These are phyloP conservation scores for Discoglossus pictus DNA, from an alignment of 2,797 vertebrate genomes.

Conservation along the genomic window DNA sequence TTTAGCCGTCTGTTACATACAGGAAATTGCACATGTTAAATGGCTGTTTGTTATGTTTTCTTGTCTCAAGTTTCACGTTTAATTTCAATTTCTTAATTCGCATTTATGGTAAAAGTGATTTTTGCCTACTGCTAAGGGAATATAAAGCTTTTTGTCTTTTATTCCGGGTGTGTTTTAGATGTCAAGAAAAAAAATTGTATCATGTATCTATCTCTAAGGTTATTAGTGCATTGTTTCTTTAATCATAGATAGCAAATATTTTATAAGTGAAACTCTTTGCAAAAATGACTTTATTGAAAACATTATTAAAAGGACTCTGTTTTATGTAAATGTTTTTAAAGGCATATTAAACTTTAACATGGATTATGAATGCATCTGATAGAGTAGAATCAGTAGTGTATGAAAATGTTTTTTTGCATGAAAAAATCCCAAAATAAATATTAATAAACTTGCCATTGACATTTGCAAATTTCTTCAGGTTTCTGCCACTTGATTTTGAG, in stretches of 20 bases:
- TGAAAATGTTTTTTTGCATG: no score
- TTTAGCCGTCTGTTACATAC: constrained; percentile 61
- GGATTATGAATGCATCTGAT: no score
- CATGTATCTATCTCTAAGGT: constrained; percentile 32
- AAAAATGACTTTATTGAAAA: no score
- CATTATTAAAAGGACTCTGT: no score
- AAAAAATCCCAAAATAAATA: no score
- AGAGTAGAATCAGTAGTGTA: no score
- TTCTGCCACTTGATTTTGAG: no score
- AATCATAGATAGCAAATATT: constrained; percentile 18
- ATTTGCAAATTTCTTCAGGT: no score
- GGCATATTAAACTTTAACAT: no score
- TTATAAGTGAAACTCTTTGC: constrained; percentile 13
- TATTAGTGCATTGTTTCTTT: constrained; percentile 17
- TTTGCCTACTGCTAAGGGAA: constrained; percentile 48
- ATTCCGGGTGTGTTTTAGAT: constrained; percentile 16
- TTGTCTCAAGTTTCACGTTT: constrained; percentile 65
- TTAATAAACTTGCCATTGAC: no score
- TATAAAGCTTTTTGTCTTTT: constrained; percentile 35
- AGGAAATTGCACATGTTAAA: constrained; percentile 61
- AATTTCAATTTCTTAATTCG: constrained; percentile 63
- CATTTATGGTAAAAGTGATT: constrained; percentile 56
- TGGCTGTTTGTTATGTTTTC: constrained; percentile 64
- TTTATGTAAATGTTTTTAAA: no score
- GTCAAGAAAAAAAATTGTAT: constrained; percentile 9